These are phyloP conservation scores for Pinctada fucata DNA, from an alignment of 2,888 invertebrate genomes.

Conservation along the genomic window DNA sequence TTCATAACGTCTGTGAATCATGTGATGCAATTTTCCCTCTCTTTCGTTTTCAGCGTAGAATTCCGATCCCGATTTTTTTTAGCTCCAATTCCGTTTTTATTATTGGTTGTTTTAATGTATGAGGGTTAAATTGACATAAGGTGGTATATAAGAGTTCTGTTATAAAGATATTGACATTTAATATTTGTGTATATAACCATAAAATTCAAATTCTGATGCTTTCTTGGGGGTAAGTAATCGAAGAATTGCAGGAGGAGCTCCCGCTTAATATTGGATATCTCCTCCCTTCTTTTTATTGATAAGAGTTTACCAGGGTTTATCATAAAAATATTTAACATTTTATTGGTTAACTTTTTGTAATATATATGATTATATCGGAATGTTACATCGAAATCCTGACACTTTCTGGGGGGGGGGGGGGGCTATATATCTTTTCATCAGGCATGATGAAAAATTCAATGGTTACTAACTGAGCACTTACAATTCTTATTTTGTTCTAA, in stretches of 20 bases:
- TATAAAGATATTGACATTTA: constrained; percentile 4
- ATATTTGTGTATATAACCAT: neutral
- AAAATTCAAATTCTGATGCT: constrained; percentile 1
- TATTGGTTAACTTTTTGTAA: constrained; percentile 3
- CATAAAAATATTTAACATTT: neutral
- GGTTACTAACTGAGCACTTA: neutral
- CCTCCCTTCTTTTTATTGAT: neutral
- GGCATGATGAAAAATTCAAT: neutral
- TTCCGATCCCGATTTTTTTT: neutral
- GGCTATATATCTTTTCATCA: neutral
- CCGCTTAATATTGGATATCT: neutral
- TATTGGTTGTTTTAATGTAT: constrained; percentile 3
- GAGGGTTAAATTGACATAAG: constrained; percentile 3
- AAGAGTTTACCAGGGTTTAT: constrained; percentile 2
- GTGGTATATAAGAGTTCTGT: constrained; percentile 3
- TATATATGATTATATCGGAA: neutral
- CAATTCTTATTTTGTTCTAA: neutral
- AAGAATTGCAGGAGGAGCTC: neutral
- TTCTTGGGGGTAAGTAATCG: constrained; percentile 2
- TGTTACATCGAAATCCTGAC: neutral
- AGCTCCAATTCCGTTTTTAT: neutral
- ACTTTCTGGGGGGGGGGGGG: constrained; percentile 1
- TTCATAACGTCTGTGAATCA: neutral
- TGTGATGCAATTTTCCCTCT: neutral
- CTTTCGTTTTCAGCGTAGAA: constrained; percentile 4